phyloP scores from a whole-genome alignment of 2,113 vertebrate genomes.

The Platysteira castanea region DNA sequence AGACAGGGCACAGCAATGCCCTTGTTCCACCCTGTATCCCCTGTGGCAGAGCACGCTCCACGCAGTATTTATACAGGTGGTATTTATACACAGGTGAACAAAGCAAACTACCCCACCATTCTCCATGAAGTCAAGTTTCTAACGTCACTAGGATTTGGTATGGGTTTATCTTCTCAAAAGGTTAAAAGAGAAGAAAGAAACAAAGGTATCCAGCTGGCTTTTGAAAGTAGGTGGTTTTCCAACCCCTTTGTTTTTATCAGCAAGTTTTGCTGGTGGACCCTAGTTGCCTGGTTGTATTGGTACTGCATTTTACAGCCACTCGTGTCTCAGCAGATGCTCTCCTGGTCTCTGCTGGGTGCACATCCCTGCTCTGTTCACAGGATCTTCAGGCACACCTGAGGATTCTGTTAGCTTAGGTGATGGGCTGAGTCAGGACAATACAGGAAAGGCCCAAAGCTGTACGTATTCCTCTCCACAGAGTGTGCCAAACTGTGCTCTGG shows the following conservation, averaged over 20 bases:
- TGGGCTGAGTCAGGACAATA: not conserved
- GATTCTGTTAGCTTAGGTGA: not conserved
- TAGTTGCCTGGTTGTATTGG: not conserved
- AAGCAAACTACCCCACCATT: not conserved
- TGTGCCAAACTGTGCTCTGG: not conserved
- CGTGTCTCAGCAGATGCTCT: not conserved
- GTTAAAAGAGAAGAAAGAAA: not conserved
- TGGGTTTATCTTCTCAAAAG: not conserved
- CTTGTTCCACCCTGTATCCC: not conserved
- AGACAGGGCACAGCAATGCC: accelerated
- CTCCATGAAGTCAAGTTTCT: not conserved
- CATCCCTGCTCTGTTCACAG: not conserved
- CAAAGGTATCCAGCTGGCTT: not conserved
- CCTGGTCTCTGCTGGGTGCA: not conserved
- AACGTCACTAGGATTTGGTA: not conserved
- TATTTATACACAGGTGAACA: not conserved
- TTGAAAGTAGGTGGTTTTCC: not conserved
- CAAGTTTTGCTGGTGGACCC: not conserved
- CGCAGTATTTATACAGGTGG: not conserved
- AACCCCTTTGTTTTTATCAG: not conserved
- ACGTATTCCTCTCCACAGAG: not conserved
- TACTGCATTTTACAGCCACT: not conserved
- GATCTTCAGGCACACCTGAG: not conserved
- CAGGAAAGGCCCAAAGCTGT: not conserved
- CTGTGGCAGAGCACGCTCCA: not conserved